Base-by-base conservation (phyloP, 2,113 vertebrate species). In the Aplodontia rufa region DNA sequence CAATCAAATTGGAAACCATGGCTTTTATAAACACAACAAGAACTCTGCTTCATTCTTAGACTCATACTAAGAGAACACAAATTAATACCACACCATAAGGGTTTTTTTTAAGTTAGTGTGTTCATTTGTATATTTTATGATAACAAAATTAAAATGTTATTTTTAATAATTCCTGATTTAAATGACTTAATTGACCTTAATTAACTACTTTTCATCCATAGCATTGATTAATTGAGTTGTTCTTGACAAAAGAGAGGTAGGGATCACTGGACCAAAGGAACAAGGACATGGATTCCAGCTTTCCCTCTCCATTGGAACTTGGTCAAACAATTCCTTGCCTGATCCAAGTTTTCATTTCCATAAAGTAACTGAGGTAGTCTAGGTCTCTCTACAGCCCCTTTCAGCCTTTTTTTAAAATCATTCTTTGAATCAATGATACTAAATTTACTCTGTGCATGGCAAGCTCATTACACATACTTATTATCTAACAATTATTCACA, bases 91-190 rank as follows among this genome's bases (percentile, higher is more conserved):
- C n/a, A 24, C 51, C 62, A 93, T 93, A 88, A 58, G 35, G n/a
- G n/a, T n/a, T 42, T 62, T 64, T 62, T 95, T 74, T 62, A 78
- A 81, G 71, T 86, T 83, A 86, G 53, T 78, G 68, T 71, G 32
- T 75, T 96, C 81, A 72, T 10, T 85, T 91, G 42, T 30, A 32
- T 60, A 28, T 96, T 92, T 86, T 86, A 84, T 51, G 40, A 95
- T 82, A 92, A 79, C 96, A 96, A 91, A 13, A n/a, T 69, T 90
- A 40, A 95, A 84, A 91, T 90, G 66, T 74, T 72, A 84, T 64
- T 93, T 94, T 83, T 93, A 93, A 93, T 91, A 68, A 74, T 85
- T 55, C 26, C 76, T 82, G 22, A 30, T 91, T 94, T 97, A 60
- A 71, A 80, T 93, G 83, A 79, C 45, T 80, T 90, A 30, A 95